These are phyloP conservation scores for Lymantria dispar DNA, from an alignment of 2,888 invertebrate species.

Conservation along the genomic window DNA sequence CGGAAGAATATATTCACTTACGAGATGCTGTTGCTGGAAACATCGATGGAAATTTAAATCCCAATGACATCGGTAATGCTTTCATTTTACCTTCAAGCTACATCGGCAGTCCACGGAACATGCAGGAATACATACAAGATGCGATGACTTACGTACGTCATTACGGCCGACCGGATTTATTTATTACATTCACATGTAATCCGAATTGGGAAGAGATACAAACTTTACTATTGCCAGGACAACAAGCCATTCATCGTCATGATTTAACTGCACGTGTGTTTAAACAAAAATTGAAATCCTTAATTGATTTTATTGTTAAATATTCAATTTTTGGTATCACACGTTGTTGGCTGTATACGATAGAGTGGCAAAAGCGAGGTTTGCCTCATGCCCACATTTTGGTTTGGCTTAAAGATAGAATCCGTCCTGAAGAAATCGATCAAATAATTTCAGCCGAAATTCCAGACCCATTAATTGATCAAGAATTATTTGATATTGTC, in stretches of 20 bases:
- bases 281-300: conserved; percentile 8
- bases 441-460: conserved; percentile 30
- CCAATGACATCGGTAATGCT: background rate
- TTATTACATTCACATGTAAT: too few relatives aligned
- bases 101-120: conserved; percentile 2
- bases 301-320: conserved; percentile 1
- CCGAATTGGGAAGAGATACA: conserved; percentile 7
- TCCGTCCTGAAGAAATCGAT: conserved; percentile 38
- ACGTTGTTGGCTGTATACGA: conserved; percentile 15
- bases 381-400: conserved; percentile 32
- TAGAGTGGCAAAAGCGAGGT: conserved; percentile 6
- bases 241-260: conserved; percentile 7
- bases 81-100: background rate
- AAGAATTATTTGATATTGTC: conserved; percentile 6
- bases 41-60: background rate
- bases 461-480: conserved; percentile 1
- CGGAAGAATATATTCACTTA: conserved; percentile 8
- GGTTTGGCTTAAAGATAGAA: conserved; percentile 28
- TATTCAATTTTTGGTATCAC: background rate
- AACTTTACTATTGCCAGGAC: conserved; percentile 5
- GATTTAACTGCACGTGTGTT: conserved; percentile 9
- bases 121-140: background rate
- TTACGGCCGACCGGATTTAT: too few relatives aligned
- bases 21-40: too few relatives aligned
- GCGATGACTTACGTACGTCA: too few relatives aligned